Conservation (phyloP, 2,113 vertebrate genomes). For the Entomyzon cyanotis region DNA sequence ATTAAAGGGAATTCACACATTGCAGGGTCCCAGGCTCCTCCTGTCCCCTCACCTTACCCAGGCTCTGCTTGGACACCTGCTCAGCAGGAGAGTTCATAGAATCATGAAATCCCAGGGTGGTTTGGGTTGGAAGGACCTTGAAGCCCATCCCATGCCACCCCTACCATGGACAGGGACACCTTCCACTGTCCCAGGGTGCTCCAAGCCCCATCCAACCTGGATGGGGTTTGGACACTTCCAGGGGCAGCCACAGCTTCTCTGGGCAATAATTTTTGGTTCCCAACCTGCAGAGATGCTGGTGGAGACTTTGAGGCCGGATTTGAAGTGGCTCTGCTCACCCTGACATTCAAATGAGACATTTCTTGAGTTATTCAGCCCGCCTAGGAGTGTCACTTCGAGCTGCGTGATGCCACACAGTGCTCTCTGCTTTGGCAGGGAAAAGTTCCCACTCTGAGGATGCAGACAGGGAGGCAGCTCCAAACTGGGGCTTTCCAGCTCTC, state of each 20-base stretch:
- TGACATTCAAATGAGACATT: background rate
- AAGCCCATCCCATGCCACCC: background rate
- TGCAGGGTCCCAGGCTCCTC: background rate
- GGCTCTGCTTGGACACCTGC: background rate
- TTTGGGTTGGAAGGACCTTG: background rate
- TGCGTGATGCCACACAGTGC: background rate
- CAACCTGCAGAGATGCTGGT: background rate
- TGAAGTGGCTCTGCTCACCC: background rate
- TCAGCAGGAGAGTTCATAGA: background rate
- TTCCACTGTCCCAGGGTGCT: accelerated
- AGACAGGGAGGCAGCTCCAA: background rate
- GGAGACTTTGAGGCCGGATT: background rate
- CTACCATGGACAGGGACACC: background rate
- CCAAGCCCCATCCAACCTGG: background rate
- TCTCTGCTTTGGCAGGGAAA: no score
- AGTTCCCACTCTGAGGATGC: background rate
- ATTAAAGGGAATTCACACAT: background rate
- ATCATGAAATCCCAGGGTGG: background rate
- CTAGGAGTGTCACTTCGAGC: background rate
- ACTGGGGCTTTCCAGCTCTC: background rate
- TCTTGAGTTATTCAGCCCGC: background rate
- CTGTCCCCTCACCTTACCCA: background rate
- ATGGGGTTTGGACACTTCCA: background rate
- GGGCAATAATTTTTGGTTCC: background rate
- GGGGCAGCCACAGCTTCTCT: background rate